Base-by-base conservation (phyloP, 2,797 vertebrate genomes). In the Microctenopoma steveboyesi region DNA sequence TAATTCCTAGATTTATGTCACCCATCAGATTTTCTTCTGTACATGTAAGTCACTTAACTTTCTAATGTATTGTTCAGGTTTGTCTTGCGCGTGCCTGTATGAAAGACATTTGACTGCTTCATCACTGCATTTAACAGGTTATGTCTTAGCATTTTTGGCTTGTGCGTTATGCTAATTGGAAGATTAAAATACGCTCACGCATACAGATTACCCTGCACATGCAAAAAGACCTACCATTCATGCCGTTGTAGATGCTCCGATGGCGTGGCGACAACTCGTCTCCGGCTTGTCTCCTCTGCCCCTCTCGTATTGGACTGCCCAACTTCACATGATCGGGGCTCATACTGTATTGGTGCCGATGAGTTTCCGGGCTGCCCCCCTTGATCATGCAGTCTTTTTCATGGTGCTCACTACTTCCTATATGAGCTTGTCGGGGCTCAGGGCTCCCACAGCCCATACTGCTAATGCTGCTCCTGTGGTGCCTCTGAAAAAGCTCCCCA, bases 241-340 rank as follows among this genome's bases (percentile, higher is more conserved):
- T 96, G 86, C 97, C 97, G 66, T 98, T 98, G 93, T 98, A 98
- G 92, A 97, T 94, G 91, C 94, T 95, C 56, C 96, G 92, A 90
- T 97, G 97, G 88, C 98, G 96, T 65, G 96, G 95, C 7, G 96
- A 96, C 65, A 94, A 88, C 71, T 99, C 97, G 1, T 98, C 97
- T 15, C 92, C 95, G 9, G 93, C 91, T 64, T 93, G 92, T 92
- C 96, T 95, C 86, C 96, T 93, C 73, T 96, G 95, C 61, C 94
- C 95, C 76, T 98, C 97, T 82, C 96, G 94, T 86, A 94, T 95
- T 58, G 93, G 91, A 74, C 96, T 94, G 67, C 95, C 93, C 27
- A 95, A 97, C 91, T 97, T 99, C 84, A 94, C 92, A 10, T 96
- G 95, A 66, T 98, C 96, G 0, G 96, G 95, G 69, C 95, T 96